Base-by-base conservation (phyloP, 1,140 invertebrate species). In the Zaprionus taronus region DNA sequence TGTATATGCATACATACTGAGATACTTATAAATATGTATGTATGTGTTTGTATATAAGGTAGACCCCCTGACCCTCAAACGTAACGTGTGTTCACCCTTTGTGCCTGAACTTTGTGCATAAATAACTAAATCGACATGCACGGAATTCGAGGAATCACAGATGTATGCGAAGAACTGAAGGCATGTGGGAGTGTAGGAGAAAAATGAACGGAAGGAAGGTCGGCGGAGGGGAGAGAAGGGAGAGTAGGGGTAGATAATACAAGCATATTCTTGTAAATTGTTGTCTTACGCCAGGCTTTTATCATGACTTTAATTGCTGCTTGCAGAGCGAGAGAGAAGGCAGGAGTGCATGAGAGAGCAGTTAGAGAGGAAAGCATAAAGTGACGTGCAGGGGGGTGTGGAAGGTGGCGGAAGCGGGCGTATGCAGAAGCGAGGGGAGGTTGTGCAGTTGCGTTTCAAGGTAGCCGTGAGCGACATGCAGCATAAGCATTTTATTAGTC, bases 401-500 rank as follows among this genome's bases (percentile, higher is more conserved):
- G n/a, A 9, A 5, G 70, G 38, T 28, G 12, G 11, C 11, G 62
- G 31, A 41, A 24, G 26, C 36, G 38, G n/a, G 28, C 28, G 28
- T 31, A 38, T 62, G 61, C 64, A 53, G 68, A 49, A 22, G 44
- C 68, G 26, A 51, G 61, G 34, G 56, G 56, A n/a, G 28, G 28
- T 38, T 34, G n/a, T 22, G 69, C 38, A 60, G 56, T 41, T 36
- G 34, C 51, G 34, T 63, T 73, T 78, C 63, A 78, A 78, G 76
- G 70, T 69, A 73, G 60, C 71, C 65, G 71, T 71, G 58, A 79
- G 85, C 72, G 64, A 73, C 70, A 65, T 70, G 76, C 75, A 80
- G 70, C 70, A 82, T 77, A 81, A 75, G 84, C 79, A 82, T 89
- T 89, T 89, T 90, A 89, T 89, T 90, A 89, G 85, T 80, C 85